Conservation (phyloP, 1,140 invertebrate species). For the Gryon sp. region DNA sequence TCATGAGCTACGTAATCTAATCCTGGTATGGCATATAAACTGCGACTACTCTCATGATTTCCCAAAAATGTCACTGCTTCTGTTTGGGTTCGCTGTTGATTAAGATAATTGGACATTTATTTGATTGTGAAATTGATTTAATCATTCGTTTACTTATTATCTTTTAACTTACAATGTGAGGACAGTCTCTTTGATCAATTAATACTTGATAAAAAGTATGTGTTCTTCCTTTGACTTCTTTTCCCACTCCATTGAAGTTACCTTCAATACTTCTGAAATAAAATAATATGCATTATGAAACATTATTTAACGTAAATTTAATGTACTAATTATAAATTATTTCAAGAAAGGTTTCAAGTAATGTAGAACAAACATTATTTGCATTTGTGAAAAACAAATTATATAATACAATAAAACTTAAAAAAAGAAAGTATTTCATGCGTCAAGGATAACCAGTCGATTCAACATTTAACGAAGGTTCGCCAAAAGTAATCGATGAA, state of each 20-base stretch:
- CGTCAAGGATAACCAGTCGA: too few species aligned
- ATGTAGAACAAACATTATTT: too few species aligned
- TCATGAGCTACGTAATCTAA: conserved; percentile 98
- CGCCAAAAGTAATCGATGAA: too few species aligned
- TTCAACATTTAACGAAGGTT: too few species aligned
- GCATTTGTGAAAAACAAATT: too few species aligned
- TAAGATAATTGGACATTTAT: conserved; percentile 21
- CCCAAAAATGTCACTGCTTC: conserved; percentile 98
- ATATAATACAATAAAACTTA: too few species aligned
- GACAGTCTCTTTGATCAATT: conserved; percentile 97
- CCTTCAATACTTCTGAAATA: conserved; percentile 70
- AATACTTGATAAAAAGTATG: conserved; percentile 98
- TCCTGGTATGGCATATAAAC: conserved; percentile 96
- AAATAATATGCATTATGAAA: conserved; percentile 5
- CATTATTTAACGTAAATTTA: too few species aligned
- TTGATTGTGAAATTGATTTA: too few species aligned
- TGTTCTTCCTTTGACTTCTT: conserved; percentile 93
- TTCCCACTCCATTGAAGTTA: conserved; percentile 83
- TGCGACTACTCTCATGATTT: conserved; percentile 95
- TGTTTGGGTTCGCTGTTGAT: conserved; percentile 92
- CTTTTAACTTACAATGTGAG: conserved; percentile 95
- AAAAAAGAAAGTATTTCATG: too few species aligned
- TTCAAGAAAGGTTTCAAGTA: too few species aligned
- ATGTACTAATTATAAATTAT: too few species aligned
- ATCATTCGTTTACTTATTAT: too few species aligned